Evolutionary conservation across 2,797 vertebrate genomes (phyloP).

Genomic region (Mallotus villosus): DNA sequence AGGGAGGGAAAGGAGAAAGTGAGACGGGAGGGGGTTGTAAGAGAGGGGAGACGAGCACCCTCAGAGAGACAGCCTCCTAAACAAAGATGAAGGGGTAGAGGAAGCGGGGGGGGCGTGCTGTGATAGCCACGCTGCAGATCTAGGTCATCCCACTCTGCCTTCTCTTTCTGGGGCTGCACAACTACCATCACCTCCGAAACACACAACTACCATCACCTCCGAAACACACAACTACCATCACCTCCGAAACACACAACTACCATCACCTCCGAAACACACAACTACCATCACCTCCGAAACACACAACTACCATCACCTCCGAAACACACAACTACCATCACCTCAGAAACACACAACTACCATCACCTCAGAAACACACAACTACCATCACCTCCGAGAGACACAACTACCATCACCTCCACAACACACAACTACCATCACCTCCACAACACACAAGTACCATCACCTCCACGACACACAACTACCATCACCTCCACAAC

Average conservation of each 20-base stretch:
- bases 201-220: background rate
- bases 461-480: background rate
- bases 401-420: background rate
- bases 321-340: background rate
- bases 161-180: background rate
- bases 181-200: background rate
- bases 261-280: background rate
- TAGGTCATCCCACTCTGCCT: constrained; percentile 5
- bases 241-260: background rate
- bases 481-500: background rate
- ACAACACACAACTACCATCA: background rate
- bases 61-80: constrained; percentile 1
- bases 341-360: background rate
- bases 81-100: background rate
- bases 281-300: background rate
- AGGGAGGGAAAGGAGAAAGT: background rate
- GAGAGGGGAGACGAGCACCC: background rate
- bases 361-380: background rate
- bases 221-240: background rate
- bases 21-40: background rate
- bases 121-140: constrained; percentile 2
- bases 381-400: background rate
- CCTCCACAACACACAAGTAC: background rate
- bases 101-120: background rate
- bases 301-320: background rate